Conservation (phyloP, 1,140 invertebrate genomes). For the Drosophila chauvacae region DNA sequence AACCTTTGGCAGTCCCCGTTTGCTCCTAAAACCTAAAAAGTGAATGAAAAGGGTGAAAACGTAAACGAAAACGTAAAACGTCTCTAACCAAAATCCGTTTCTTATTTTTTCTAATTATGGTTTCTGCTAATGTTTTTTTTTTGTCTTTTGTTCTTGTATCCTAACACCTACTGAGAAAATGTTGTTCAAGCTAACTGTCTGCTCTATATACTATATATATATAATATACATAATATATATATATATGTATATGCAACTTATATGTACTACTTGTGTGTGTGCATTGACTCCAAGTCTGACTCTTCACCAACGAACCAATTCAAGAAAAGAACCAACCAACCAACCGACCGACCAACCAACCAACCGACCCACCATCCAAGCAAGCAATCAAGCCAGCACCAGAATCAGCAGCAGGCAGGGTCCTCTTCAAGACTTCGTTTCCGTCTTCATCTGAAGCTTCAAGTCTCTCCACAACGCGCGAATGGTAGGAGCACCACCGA, state of each 20-base stretch:
- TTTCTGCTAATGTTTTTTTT: slow-evolving; percentile 37
- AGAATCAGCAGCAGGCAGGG: slow-evolving; percentile 41
- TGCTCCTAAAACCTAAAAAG: neutral
- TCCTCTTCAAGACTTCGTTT: slow-evolving; percentile 42
- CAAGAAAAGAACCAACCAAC: slow-evolving; percentile 36
- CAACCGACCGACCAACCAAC: slow-evolving; percentile 33
- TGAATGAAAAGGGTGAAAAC: neutral
- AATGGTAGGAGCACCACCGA: slow-evolving; percentile 32
- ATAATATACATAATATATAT: slow-evolving; percentile 4
- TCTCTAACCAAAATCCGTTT: slow-evolving; percentile 34
- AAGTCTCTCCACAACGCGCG: slow-evolving; percentile 21
- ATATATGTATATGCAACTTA: slow-evolving; percentile 1
- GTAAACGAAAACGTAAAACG: slow-evolving; percentile 26
- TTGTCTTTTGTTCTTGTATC: slow-evolving; percentile 8
- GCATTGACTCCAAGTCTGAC: slow-evolving; percentile 25
- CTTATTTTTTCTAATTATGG: slow-evolving; percentile 36
- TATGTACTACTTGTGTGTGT: slow-evolving; percentile 18
- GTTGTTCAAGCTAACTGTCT: slow-evolving; percentile 52
- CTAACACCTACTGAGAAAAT: slow-evolving; percentile 42
- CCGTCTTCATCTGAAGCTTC: slow-evolving; percentile 23
- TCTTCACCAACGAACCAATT: slow-evolving; percentile 26
- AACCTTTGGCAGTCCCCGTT: slow-evolving; percentile 33
- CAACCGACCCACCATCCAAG: slow-evolving; percentile 37
- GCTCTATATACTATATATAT: slow-evolving; percentile 19
- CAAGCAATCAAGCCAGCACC: slow-evolving; percentile 31